Evolutionary conservation across 2,113 vertebrate species (phyloP).

Genomic region (Neotoma lepida): DNA sequence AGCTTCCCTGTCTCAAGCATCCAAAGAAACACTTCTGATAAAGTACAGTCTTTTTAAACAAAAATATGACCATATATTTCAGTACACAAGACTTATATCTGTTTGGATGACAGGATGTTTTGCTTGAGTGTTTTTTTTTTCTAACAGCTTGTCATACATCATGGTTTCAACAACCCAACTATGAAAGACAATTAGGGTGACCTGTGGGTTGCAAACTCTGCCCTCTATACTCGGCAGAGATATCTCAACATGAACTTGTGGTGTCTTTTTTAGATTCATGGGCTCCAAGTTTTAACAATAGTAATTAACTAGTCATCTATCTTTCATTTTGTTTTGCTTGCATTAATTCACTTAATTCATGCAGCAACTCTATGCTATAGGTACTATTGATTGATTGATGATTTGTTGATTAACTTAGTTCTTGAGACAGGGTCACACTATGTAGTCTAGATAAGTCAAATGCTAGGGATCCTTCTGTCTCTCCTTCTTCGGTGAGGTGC

Average conservation of each 20-base stretch:
- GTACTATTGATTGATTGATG: neutral
- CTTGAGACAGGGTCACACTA: neutral
- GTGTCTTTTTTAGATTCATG: neutral
- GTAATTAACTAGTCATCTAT: neutral
- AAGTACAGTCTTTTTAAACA: neutral
- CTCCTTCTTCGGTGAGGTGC: neutral
- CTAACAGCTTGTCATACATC: neutral
- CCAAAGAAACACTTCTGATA: neutral
- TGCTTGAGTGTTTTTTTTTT: neutral
- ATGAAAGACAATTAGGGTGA: neutral
- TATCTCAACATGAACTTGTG: neutral
- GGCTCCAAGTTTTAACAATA: constrained; percentile 27
- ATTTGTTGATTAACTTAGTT: neutral
- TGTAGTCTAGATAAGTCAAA: neutral
- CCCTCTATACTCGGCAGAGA: neutral
- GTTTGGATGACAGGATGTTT: neutral
- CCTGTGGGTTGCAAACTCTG: neutral
- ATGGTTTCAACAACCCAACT: neutral
- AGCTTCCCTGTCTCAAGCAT: constrained; percentile 19
- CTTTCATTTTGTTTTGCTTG: neutral
- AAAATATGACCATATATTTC: constrained; percentile 34
- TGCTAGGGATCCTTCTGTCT: neutral
- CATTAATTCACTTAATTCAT: neutral
- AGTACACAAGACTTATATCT: neutral
- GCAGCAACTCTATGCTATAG: neutral